Evolutionary conservation across 2,113 vertebrate genomes (phyloP), one percentile per base, ranked within the genome.

Genomic region (Brachypodius melanocephalos): DNA sequence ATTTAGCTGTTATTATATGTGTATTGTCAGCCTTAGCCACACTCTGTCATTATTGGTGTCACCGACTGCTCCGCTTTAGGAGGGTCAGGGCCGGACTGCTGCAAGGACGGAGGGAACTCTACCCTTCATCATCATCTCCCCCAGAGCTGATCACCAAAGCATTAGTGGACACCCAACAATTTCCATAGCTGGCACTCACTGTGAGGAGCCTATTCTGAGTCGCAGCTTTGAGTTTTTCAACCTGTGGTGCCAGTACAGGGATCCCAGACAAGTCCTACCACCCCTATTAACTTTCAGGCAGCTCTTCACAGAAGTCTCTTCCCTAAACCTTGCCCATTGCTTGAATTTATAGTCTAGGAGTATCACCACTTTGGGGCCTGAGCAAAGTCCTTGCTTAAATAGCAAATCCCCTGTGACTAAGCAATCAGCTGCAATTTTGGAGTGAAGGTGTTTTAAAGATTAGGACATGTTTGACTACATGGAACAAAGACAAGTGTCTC

Each of bases 401-500:
- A 69, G 20, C 68, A 83, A 42, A 66, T 84, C 20, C 9, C 43
- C 73, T 29, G 43, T 84, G 85, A 91, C 54, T 88, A 22, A 79
- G 85, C 43, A 38, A 5, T 65, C 19, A 10, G 36, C 88, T 85
- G 81, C 58, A 54, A 2, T 42, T 89, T 36, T 42, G 40, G 38
- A 83, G 45, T 62, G 78, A 88, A 79, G 78, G 71, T 93, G 71
- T 72, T 88, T 36, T 46, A 42, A 83, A 73, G 78, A 88, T 82
- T 49, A 88, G 51, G 55, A 57, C 38, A 3, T 5, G n/a, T 76
- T 68, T 83, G 81, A 58, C 80, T 81, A 9, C 1, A 1, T 0
- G 0, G 51, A 94, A 78, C 55, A 49, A 89, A 88, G 51, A 14
- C 46, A 84, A 77, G 59, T 8, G 15, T 77, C 67, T 92, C 63